phyloP scores from a whole-genome alignment of 2,888 invertebrate species.

The Thymelicus acteon region DNA sequence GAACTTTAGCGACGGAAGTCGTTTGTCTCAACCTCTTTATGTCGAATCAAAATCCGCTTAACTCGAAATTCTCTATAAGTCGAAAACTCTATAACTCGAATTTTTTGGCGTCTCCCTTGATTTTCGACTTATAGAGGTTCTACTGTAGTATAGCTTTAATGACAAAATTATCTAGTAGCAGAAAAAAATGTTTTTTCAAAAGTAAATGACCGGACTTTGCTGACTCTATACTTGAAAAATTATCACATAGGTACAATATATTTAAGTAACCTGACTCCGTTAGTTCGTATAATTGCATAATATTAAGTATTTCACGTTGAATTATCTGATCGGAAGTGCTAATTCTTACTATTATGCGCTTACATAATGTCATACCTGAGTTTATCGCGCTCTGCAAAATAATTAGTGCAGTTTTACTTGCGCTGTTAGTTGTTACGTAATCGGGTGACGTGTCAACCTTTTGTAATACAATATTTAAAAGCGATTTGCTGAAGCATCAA shows the following conservation, averaged over 20 bases:
- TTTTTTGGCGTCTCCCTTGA: no score
- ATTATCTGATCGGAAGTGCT: constrained; percentile 30
- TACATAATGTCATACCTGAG: constrained; percentile 23
- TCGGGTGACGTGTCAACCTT: constrained; percentile 22
- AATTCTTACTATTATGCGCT: constrained; percentile 16
- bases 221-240: constrained; percentile 17
- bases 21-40: no score
- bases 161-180: no score
- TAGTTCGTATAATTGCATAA: constrained; percentile 23
- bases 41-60: no score
- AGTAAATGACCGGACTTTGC: constrained; percentile 4
- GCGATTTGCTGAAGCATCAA: constrained; percentile 20
- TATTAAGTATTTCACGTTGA: constrained; percentile 10
- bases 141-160: neutral
- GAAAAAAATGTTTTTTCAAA: neutral
- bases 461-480: constrained; percentile 22
- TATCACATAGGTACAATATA: neutral
- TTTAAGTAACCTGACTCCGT: neutral
- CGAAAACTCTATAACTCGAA: no score
- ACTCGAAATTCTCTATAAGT: no score
- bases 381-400: constrained; percentile 29
- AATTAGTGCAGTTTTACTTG: constrained; percentile 27
- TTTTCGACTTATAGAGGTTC: no score
- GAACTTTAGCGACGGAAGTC: no score
- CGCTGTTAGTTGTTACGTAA: constrained; percentile 27